These are phyloP conservation scores for Pangasius sanitwongsei DNA, from an alignment of 2,797 vertebrate genomes.

Conservation along the genomic window DNA sequence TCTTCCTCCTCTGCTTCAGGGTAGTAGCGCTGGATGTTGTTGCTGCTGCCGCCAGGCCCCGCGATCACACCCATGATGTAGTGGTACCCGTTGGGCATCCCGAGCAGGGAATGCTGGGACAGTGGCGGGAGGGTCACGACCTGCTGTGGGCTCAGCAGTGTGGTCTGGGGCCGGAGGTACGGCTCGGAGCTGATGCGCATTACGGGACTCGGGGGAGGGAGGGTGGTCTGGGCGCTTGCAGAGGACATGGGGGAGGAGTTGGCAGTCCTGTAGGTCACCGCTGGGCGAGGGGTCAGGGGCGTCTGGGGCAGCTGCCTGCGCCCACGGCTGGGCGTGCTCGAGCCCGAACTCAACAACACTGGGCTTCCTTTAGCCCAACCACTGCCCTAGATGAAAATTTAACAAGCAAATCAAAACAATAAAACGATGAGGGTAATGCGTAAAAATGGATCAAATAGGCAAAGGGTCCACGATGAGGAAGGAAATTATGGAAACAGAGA, in stretches of 20 bases:
- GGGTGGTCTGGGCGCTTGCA: conserved; percentile 68
- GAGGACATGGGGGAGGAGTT: conserved; percentile 91
- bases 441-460: conserved; percentile 49
- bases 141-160: conserved; percentile 77
- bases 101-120: conserved; percentile 77
- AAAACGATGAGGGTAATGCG: conserved; percentile 70
- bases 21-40: conserved; percentile 78
- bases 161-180: conserved; percentile 73
- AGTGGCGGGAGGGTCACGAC: conserved; percentile 81
- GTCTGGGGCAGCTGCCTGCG: conserved; percentile 96
- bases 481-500: conserved; percentile 38
- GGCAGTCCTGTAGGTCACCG: conserved; percentile 93
- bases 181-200: conserved; percentile 90
- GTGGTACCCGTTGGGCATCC: conserved; percentile 89
- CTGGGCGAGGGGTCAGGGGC: conserved; percentile 88
- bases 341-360: conserved; percentile 85
- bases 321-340: conserved; percentile 87
- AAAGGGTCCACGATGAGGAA: conserved; percentile 50
- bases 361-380: conserved; percentile 90
- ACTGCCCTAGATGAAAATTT: conserved; percentile 92
- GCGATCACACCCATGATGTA: conserved; percentile 68
- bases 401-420: conserved; percentile 86
- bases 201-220: conserved; percentile 79
- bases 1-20: conserved; percentile 85
- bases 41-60: conserved; percentile 74